Base-by-base conservation (phyloP, 1,140 invertebrate genomes). In the Dendrolimus kikuchii region DNA sequence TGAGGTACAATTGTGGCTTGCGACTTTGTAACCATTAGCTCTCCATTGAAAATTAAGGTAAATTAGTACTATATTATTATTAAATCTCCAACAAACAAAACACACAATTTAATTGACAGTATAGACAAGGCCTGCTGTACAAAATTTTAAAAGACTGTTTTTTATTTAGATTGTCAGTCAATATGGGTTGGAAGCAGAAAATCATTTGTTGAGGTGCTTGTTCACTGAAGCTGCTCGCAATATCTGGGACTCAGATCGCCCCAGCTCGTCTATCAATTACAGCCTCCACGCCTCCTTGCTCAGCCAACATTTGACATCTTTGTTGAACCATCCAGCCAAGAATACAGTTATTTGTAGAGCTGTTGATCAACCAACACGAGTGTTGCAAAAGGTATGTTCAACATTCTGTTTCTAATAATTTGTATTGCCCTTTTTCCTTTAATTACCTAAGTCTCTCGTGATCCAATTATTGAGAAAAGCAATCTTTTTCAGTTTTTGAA, bases 401-500 rank as follows among this genome's bases (percentile, higher is more conserved):
- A 43, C 39, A 38, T 45, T 8, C 6, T 23, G 3, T 23, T 23
- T 23, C 23, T 23, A 23, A 23, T 2, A 23, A 23, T 23, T 23
- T 44, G 38, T 38, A 58, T 7, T 8, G 5, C 8, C 48, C 5
- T 48, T 53, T 58, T 5, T 40, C 40, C 8, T 41, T 9, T 0
- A 41, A 10, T 41, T 38, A 38, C 38, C 7, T 41, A 23, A 23
- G 23, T 23, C n/a, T 50, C 6, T 41, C n/a, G n/a, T n/a, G n/a
- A n/a, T n/a, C n/a, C n/a, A n/a, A n/a, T n/a, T n/a, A n/a, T n/a
- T n/a, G n/a, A n/a, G n/a, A 4, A 50, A 41, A 23, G 1, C 39
- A 23, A 50, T 62, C 64, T 60, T 61, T 81, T 92, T 59, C 87
- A 95, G 94, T 91, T 90, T 71, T 88, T 95, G 68, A 93, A 92